A percentile compares a stretch with the other conserved stretches of the same genome.
Evolutionary conservation across 2,113 vertebrate genomes (phyloP).

Genomic region (Neodon shergylaensis): DNA sequence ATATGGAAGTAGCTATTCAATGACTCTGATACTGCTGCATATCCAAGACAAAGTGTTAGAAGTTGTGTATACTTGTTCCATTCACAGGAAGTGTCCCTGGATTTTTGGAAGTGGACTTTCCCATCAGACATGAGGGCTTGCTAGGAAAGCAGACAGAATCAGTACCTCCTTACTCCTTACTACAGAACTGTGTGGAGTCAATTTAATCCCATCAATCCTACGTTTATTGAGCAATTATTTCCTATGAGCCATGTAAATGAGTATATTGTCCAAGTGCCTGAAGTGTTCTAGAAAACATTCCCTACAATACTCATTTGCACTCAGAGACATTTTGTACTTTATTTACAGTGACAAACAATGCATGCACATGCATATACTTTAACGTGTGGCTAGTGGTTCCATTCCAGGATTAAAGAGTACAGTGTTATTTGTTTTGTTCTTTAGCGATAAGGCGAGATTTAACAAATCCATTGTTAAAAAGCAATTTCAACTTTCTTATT

Average conservation of each 20-base stretch:
- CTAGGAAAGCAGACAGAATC: not conserved
- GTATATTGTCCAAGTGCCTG: not conserved
- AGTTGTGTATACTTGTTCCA: not conserved
- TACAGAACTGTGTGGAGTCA: not conserved
- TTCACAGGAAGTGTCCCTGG: not conserved
- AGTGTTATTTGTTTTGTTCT: not conserved
- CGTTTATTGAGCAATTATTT: conserved; percentile 24
- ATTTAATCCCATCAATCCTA: not conserved
- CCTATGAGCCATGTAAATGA: not conserved
- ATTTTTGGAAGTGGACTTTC: not conserved
- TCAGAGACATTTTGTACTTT: not conserved
- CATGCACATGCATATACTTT: not conserved
- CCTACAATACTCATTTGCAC: conserved; percentile 2
- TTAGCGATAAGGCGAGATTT: conserved; percentile 49
- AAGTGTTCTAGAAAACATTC: not conserved
- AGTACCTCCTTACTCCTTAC: not conserved
- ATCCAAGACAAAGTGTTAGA: not conserved
- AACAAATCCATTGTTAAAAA: conserved; percentile 42
- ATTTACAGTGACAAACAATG: not conserved
- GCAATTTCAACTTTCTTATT: conserved; percentile 43
- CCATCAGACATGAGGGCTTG: not conserved
- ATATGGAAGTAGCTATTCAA: not conserved
- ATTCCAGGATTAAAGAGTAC: conserved; percentile 41
- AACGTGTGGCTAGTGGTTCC: not conserved
- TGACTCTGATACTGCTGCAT: not conserved